Base-by-base conservation (phyloP, 1,140 invertebrate genomes). In the Drosophila repleta region DNA sequence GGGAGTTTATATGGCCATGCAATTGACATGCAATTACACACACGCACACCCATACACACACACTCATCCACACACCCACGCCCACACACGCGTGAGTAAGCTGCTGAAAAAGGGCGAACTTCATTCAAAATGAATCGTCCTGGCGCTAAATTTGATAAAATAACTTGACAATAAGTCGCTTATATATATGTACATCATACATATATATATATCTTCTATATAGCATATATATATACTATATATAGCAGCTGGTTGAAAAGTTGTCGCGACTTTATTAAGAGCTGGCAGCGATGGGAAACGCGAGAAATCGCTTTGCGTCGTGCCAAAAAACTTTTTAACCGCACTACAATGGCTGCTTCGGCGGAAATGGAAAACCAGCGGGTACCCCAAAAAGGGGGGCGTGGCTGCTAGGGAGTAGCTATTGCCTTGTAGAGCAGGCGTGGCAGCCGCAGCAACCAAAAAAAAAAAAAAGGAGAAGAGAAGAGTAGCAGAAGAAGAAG, bases 21-120 rank as follows among this genome's bases (percentile, higher is more conserved):
- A 87, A 82, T 87, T 87, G 83, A 88, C 83, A 88, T 88, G 82
- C 83, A 88, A 85, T 85, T 85, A n/a, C 56, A 41, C 45, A 26
- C 55, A 8, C 53, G 32, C 26, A 56, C 26, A 29, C 26, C 32
- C 1, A 3, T 10, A 49, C 13, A 29, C n/a, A 8, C 21, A 15
- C 46, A 6, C 21, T 26, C 21, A 26, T 1, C 5, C 39, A 17
- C 39, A 2, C 39, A 0, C 39, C 6, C 45, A 11, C 13, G 18
- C 29, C 11, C 6, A 11, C 1, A 5, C 10, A 13, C 20, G 68
- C 26, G 29, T 61, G 39, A 75, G n/a, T n/a, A n/a, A n/a, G n/a
- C n/a, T n/a, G n/a, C n/a, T n/a, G n/a, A n/a, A n/a, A 45, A 11
- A 58, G 58, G 39, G 56, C 56, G 57, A 57, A 45, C 43, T 32